These are phyloP conservation scores for Heliocidaris erythrogramma DNA, from an alignment of 35 echinoderm and acorn worm genomes.

Conservation along the genomic window DNA sequence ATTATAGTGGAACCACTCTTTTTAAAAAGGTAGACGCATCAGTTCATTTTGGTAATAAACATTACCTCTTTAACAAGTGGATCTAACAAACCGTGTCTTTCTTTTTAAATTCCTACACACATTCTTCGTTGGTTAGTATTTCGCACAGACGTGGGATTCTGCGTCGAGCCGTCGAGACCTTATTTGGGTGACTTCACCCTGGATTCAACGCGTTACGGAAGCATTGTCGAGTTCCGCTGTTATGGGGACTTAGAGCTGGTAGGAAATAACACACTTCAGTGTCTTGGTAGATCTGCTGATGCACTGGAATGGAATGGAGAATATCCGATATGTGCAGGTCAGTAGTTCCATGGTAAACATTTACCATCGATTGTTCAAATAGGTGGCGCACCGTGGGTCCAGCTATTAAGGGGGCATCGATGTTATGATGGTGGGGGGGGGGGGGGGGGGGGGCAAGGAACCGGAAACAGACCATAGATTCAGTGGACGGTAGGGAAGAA, in stretches of 20 bases:
- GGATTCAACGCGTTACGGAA: not conserved
- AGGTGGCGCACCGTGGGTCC: too few relatives aligned
- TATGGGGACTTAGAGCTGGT: not conserved
- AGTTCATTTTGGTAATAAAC: too few relatives aligned
- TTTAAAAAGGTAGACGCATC: too few relatives aligned
- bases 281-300: not conserved
- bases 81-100: too few relatives aligned
- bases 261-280: not conserved
- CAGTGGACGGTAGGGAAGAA: too few relatives aligned
- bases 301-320: not conserved
- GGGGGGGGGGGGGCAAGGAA: too few relatives aligned
- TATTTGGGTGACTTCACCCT: not conserved
- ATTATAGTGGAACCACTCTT: too few relatives aligned
- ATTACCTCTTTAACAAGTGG: too few relatives aligned
- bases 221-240: not conserved
- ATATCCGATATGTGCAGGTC: not conserved
- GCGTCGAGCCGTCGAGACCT: not conserved
- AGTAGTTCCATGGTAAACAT: not conserved
- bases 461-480: too few relatives aligned
- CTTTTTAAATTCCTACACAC: not conserved
- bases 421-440: too few relatives aligned
- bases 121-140: not conserved
- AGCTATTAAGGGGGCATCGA: too few relatives aligned
- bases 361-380: too few relatives aligned
- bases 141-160: not conserved